Evolutionary conservation across 2,888 invertebrate genomes (phyloP).

Genomic region (Opisthograptis luteolata): DNA sequence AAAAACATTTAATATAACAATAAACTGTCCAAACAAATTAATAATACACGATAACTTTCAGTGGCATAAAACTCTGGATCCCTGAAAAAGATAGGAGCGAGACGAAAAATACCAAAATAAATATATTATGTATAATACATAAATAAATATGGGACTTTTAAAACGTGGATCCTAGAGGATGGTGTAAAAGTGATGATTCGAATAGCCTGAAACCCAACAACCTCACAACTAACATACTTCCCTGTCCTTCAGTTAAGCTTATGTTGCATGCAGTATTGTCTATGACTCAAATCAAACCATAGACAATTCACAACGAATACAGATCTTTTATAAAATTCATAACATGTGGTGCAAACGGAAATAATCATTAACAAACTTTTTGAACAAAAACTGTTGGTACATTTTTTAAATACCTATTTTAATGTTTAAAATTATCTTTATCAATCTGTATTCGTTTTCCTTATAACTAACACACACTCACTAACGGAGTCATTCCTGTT

Average conservation of each 20-base stretch:
- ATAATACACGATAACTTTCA: constrained; percentile 7
- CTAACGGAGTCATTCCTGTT: constrained; percentile 76
- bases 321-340: constrained; percentile 27
- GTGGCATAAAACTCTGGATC: constrained; percentile 46
- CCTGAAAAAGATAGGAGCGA: constrained; percentile 51
- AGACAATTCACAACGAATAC: constrained; percentile 52
- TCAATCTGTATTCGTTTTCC: constrained; percentile 48
- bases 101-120: constrained; percentile 39
- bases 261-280: constrained; percentile 67
- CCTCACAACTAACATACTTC: constrained; percentile 68
- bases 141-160: constrained; percentile 31
- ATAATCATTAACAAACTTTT: too few species aligned
- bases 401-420: too few species aligned
- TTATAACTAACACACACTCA: constrained; percentile 69
- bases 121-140: constrained; percentile 37
- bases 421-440: constrained; percentile 25
- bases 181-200: constrained; percentile 47
- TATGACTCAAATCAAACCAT: constrained; percentile 46
- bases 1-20: constrained; percentile 26
- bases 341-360: too few species aligned
- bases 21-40: constrained; percentile 3
- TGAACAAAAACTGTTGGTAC: too few species aligned
- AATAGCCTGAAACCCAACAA: constrained; percentile 44
- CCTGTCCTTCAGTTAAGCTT: constrained; percentile 77
- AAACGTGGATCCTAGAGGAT: constrained; percentile 50